Evolutionary conservation across 2,113 vertebrate genomes (phyloP).

Genomic region (Pavo muticus): DNA sequence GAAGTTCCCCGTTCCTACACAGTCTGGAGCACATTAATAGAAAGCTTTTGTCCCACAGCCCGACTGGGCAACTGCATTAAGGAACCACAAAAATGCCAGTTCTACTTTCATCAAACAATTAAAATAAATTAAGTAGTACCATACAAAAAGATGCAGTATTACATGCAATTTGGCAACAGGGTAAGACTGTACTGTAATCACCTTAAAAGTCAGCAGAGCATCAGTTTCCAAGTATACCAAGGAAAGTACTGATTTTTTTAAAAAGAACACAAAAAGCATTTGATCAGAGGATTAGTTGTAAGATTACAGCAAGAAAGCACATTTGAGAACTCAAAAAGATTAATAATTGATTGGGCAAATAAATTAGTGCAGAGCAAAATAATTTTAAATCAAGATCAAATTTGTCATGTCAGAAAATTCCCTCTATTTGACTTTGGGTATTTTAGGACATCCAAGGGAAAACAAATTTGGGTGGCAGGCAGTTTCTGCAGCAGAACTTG

Average conservation of each 20-base stretch:
- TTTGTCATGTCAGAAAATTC: slow-evolving; percentile 41
- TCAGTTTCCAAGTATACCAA: slow-evolving; percentile 65
- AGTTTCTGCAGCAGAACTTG: slow-evolving; percentile 57
- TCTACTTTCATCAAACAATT: not conserved
- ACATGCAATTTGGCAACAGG: slow-evolving; percentile 13
- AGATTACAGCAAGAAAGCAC: slow-evolving; percentile 98
- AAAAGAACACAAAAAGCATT: slow-evolving; percentile 64
- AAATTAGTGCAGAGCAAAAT: slow-evolving; percentile 82
- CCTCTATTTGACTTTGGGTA: slow-evolving; percentile 58
- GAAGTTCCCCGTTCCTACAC: not conserved
- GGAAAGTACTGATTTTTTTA: slow-evolving; percentile 38
- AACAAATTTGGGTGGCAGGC: slow-evolving; percentile 48
- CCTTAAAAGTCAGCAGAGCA: slow-evolving; percentile 71
- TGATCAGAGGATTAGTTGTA: slow-evolving; percentile 91
- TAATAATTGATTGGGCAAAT: slow-evolving; percentile 84
- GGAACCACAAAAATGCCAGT: not conserved
- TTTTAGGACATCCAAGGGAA: slow-evolving; percentile 46
- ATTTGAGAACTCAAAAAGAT: slow-evolving; percentile 77
- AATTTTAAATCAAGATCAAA: slow-evolving; percentile 75
- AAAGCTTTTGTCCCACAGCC: not conserved
- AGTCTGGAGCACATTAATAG: not conserved
- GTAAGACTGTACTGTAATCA: slow-evolving; percentile 28
- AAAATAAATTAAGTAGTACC: not conserved
- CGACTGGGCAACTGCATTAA: not conserved
- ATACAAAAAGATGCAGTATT: not conserved